Evolutionary conservation across 2,888 invertebrate genomes (phyloP).

Genomic region (Apomyelois bistriatella): DNA sequence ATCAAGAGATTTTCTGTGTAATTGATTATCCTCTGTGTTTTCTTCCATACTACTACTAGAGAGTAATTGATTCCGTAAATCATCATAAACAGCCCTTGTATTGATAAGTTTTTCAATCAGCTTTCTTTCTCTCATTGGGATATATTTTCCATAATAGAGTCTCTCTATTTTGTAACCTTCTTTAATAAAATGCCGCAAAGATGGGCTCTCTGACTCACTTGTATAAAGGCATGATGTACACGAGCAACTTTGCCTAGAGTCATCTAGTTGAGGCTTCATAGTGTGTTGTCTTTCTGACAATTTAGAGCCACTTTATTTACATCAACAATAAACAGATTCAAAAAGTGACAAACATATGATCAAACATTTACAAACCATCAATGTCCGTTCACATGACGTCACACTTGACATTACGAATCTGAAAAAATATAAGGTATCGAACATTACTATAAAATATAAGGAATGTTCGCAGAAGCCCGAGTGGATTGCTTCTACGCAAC

Average conservation of each 20-base stretch:
- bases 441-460: not conserved
- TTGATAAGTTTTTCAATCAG: constrained; percentile 45
- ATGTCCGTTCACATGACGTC: constrained; percentile 22
- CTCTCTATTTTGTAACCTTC: constrained; percentile 43
- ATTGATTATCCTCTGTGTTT: constrained; percentile 29
- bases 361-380: constrained; percentile 24
- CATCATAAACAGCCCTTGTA: constrained; percentile 54
- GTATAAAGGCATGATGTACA: constrained; percentile 43
- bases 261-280: constrained; percentile 34
- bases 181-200: constrained; percentile 30
- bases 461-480: no score
- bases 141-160: constrained; percentile 42
- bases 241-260: constrained; percentile 27
- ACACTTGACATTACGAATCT: constrained; percentile 22
- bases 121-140: constrained; percentile 46
- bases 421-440: not conserved
- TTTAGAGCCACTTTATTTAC: constrained; percentile 9
- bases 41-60: constrained; percentile 37
- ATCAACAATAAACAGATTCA: constrained; percentile 22
- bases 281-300: constrained; percentile 30
- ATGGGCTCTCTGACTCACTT: constrained; percentile 38
- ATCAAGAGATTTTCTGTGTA: constrained; percentile 17
- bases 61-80: constrained; percentile 41
- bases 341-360: constrained; percentile 20
- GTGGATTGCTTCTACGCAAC: no score